A percentile compares a stretch with the other conserved stretches of the same genome.
Evolutionary conservation across 2,888 invertebrate genomes (phyloP).

Genomic region (Drosophila meridionalis): DNA sequence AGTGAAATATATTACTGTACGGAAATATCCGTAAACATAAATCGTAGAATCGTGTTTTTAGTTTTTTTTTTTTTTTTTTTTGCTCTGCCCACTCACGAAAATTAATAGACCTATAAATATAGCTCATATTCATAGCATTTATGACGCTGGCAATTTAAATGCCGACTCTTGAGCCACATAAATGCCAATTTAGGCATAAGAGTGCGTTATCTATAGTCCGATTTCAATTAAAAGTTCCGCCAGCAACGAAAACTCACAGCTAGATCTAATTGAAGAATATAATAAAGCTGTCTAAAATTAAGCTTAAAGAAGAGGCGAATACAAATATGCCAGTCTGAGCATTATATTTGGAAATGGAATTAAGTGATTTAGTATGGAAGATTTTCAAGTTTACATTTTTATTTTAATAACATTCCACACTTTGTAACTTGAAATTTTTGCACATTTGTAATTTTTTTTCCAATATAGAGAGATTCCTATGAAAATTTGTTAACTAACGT

Average conservation of each 20-base stretch:
- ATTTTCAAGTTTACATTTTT: background rate
- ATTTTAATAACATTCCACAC: no score
- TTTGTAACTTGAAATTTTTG: no score
- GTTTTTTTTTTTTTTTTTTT: background rate
- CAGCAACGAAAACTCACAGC: slow-evolving; percentile 10
- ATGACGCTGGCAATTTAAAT: slow-evolving; percentile 42
- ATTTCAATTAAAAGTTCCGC: slow-evolving; percentile 73
- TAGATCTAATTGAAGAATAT: slow-evolving; percentile 35
- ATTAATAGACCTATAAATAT: slow-evolving; percentile 57
- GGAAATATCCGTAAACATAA: slow-evolving; percentile 35
- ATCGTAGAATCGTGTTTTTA: slow-evolving; percentile 6
- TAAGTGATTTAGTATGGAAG: background rate
- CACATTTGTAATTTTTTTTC: no score
- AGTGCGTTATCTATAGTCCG: slow-evolving; percentile 49
- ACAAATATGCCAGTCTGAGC: background rate
- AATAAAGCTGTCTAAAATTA: slow-evolving; percentile 8
- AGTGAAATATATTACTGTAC: slow-evolving; percentile 2
- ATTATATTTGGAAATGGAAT: background rate
- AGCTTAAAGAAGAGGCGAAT: background rate
- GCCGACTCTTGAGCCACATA: slow-evolving; percentile 44
- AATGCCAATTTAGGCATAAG: slow-evolving; percentile 56
- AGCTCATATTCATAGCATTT: slow-evolving; percentile 32
- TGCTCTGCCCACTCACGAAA: slow-evolving; percentile 28
- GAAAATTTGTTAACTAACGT: no score
- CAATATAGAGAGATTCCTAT: no score